Percentiles rank a stretch among this genome's conserved stretches.
Conservation (phyloP, 2,888 invertebrate genomes). For the Drosophila monieri region DNA sequence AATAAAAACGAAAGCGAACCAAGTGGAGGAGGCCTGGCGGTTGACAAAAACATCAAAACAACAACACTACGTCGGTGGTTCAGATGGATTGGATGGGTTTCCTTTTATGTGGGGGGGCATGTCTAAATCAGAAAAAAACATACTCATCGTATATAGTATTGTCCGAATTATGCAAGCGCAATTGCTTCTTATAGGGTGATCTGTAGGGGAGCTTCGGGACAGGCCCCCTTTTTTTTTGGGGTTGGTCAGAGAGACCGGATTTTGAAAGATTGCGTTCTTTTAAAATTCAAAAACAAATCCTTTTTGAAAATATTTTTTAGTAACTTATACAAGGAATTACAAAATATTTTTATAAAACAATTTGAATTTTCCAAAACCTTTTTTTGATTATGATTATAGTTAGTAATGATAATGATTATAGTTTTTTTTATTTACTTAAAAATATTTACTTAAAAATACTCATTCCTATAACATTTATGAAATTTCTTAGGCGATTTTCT, state of each 20-base stretch:
- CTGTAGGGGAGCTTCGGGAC: slow-evolving; percentile 10
- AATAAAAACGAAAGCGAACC: slow-evolving; percentile 69
- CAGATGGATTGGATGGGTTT: slow-evolving; percentile 46
- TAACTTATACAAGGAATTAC: too few species aligned
- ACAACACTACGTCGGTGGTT: slow-evolving; percentile 4
- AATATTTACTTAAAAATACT: too few species aligned
- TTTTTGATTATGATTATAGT: too few species aligned
- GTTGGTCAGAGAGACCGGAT: neutral
- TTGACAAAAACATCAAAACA: slow-evolving; percentile 59
- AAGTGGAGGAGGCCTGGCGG: slow-evolving; percentile 66
- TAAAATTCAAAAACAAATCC: too few species aligned
- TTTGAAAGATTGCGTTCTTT: too few species aligned
- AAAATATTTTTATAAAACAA: too few species aligned
- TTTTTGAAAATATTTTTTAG: too few species aligned
- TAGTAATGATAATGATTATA: too few species aligned
- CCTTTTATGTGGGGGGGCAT: slow-evolving; percentile 48
- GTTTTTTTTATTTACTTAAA: too few species aligned
- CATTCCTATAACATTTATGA: too few species aligned
- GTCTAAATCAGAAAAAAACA: slow-evolving; percentile 32
- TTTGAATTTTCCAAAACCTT: too few species aligned
- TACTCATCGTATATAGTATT: slow-evolving; percentile 9
- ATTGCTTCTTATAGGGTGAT: slow-evolving; percentile 31
- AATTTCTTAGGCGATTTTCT: too few species aligned
- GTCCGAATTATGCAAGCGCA: slow-evolving; percentile 9
- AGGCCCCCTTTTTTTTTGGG: slow-evolving; percentile 27